These are phyloP conservation scores for Trichogramma evanescens DNA, from an alignment of 2,888 invertebrate genomes.

Conservation along the genomic window DNA sequence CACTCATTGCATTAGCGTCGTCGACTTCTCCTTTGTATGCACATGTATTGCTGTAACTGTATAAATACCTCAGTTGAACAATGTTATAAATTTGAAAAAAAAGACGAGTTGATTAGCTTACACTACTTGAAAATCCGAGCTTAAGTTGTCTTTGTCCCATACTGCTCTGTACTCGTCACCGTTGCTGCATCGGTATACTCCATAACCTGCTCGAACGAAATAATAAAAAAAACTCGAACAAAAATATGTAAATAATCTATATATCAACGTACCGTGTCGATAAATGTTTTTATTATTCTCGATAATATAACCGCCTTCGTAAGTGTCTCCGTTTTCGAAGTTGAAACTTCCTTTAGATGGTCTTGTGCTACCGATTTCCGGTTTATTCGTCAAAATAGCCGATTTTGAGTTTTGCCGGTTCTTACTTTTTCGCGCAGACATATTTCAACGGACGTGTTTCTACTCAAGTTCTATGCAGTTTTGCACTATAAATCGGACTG, in stretches of 20 bases:
- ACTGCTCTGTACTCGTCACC: slow-evolving; percentile 53
- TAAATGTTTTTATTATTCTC: slow-evolving; percentile 47
- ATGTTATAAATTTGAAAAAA: neutral
- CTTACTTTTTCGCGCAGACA: too few species aligned
- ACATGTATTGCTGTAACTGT: slow-evolving; percentile 48
- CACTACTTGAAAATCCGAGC: slow-evolving; percentile 22
- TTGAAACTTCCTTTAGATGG: slow-evolving; percentile 47
- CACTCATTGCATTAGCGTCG: slow-evolving; percentile 48
- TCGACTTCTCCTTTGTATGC: slow-evolving; percentile 50
- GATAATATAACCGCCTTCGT: slow-evolving; percentile 54
- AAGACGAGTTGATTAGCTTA: slow-evolving; percentile 10
- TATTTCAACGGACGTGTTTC: neutral
- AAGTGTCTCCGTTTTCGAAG: slow-evolving; percentile 55
- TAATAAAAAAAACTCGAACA: neutral
- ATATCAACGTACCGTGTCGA: slow-evolving; percentile 44
- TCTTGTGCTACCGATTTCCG: neutral
- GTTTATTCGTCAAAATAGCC: too few species aligned
- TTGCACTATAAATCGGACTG: neutral
- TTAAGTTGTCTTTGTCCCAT: slow-evolving; percentile 54
- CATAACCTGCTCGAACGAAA: slow-evolving; percentile 41
- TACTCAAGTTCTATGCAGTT: neutral
- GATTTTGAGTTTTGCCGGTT: too few species aligned
- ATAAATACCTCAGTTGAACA: neutral
- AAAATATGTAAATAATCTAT: slow-evolving; percentile 3
- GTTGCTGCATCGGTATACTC: slow-evolving; percentile 55